A percentile compares a stretch with the other conserved stretches of the same genome.
These are phyloP conservation scores for Trichonephila clavata DNA, from an alignment of 1,140 invertebrate genomes.

Conservation along the genomic window DNA sequence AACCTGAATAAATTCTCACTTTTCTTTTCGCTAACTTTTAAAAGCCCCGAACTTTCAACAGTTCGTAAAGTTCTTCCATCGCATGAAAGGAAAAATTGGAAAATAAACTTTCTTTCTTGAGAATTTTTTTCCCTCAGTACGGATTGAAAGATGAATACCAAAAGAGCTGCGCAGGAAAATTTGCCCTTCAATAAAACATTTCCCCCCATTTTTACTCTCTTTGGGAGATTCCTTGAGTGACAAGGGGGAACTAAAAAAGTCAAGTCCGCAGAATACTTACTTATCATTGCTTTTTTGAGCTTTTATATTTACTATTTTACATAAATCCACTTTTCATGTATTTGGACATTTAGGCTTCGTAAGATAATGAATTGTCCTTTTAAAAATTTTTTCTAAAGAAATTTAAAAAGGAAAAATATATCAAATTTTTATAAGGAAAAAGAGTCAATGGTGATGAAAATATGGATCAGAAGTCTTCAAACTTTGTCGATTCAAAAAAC, in stretches of 20 bases:
- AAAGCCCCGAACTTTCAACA: not conserved
- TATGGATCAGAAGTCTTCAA: too few species aligned
- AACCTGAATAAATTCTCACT: not conserved
- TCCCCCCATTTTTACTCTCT: not conserved
- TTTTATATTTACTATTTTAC: not conserved
- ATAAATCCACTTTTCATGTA: not conserved
- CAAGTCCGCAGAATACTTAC: too few species aligned
- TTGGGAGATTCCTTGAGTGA: not conserved
- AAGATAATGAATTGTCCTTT: too few species aligned
- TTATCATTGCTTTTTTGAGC: not conserved
- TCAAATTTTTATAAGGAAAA: too few species aligned
- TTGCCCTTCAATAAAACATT: not conserved
- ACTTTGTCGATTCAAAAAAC: too few species aligned
- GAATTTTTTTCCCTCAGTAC: not conserved
- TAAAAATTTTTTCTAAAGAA: too few species aligned
- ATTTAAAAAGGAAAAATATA: too few species aligned
- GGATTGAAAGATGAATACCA: slow-evolving; percentile 3
- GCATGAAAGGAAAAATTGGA: not conserved
- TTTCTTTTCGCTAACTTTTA: not conserved
- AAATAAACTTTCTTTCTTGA: not conserved
- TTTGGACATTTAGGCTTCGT: too few species aligned
- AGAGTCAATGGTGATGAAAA: too few species aligned
- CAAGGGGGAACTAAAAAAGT: not conserved
- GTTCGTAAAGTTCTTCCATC: not conserved
- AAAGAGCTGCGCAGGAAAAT: not conserved